Evolutionary conservation across 1,140 invertebrate species (phyloP), one percentile per base, ranked within the genome.

Genomic region (Spodoptera litura): DNA sequence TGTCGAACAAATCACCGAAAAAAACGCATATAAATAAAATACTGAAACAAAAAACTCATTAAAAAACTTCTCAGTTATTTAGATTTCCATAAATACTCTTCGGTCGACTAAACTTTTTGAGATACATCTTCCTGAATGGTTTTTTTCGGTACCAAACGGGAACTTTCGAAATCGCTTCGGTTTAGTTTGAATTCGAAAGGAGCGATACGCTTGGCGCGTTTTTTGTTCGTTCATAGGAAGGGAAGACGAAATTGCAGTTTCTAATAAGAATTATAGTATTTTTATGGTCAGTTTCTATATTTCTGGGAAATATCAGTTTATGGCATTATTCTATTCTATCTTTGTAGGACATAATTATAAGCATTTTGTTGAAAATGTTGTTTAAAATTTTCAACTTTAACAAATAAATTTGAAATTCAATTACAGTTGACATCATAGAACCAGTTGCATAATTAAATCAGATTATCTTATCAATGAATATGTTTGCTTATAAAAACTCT

Each of bases 41-140:
- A 78, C 81, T 68, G 52, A 84, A 73, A 79, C 78, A 89, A 90
- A 91, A 90, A 91, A 87, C 84, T 85, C 87, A 91, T 90, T 89
- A 91, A 93, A 90, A 93, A 92, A 91, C 81, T 81, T 81, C 59
- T 73, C 62, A 84, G 88, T 91, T 91, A 90, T 92, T 93, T 93
- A 84, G 83, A 87, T 92, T 93, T 92, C 92, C 91, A 92, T 93
- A 92, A 93, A 92, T 93, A 93, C 88, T 88, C 87, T 75, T 78
- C 83, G 85, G 62, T 84, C 80, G 83, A 78, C 83, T 83, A 78
- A 71, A 78, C 87, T 87, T 84, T 86, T 91, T 89, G 89, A 91
- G 85, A 92, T 92, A 93, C 89, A 90, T 92, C 89, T 93, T 93
- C 91, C 90, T 92, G 89, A 83, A 78, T 82, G 85, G 78, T 84